Base-by-base conservation (phyloP, 2,797 vertebrate genomes). In the Balearica regulorum region DNA sequence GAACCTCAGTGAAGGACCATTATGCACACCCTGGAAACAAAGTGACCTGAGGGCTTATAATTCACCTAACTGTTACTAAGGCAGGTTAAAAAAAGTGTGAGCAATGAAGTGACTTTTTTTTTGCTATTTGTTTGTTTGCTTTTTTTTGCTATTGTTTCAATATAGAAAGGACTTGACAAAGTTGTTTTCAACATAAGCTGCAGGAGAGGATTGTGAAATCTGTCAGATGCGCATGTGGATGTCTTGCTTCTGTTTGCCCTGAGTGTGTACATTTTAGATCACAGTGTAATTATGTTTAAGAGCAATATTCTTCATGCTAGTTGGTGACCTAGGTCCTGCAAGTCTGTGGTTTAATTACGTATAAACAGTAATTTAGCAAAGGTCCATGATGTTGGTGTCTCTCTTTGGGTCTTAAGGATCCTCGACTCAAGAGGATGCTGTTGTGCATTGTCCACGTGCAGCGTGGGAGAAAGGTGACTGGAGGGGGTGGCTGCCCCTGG, bases 401-500 rank as follows among this genome's bases (percentile, higher is more conserved):
- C 17, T 70, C 25, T 43, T 62, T 37, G 62, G 28, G 11, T 41
- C 46, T 14, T 0, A 1, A 24, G 17, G 8, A 4, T 1, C 9
- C 25, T 35, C 3, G 0, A 31, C 57, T 46, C 10, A 11, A 39
- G 22, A 33, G 19, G 48, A 43, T 24, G 29, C 43, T 19, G 39
- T 20, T 8, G 6, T 1, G 1, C 3, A 2, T 35, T 39, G 6
- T 37, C 39, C 29, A 8, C 0, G 8, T 58, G 35, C 15, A 9
- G 43, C 1, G 4, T 3, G 10, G 49, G 55, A 57, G 37, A n/a
- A 54, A 41, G 39, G 35, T 3, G 9, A 9, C 8, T 3, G 9
- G 16, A 66, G 33, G 5, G 37, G 44, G 10, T 57, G 33, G 12
- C 41, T 44, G 48, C 29, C 16, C 16, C 21, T 3, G 3, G 18